Evolutionary conservation across 1,140 invertebrate genomes (phyloP).

Genomic region (Drosophila ironensis): DNA sequence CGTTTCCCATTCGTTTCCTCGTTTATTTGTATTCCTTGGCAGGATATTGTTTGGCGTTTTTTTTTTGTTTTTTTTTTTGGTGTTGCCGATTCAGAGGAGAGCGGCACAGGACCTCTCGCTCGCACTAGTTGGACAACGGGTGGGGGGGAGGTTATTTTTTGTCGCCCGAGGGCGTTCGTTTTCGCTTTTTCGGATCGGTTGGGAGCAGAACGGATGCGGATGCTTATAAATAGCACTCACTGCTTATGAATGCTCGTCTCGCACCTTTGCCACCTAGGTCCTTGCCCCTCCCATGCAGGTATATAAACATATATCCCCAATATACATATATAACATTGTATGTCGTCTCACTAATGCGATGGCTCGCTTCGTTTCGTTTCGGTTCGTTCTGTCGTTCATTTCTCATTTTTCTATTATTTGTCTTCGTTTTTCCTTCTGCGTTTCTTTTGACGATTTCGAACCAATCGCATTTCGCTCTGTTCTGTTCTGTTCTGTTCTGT

Average conservation of each 20-base stretch:
- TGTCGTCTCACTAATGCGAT: slow-evolving; percentile 16
- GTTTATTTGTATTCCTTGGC: slow-evolving; percentile 75
- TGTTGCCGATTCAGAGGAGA: slow-evolving; percentile 64
- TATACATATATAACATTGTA: not conserved
- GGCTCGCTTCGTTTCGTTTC: slow-evolving; percentile 23
- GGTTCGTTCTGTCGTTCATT: slow-evolving; percentile 30
- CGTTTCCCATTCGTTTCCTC: slow-evolving; percentile 74
- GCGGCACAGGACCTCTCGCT: slow-evolving; percentile 18
- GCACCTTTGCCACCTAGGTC: slow-evolving; percentile 49
- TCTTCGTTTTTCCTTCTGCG: slow-evolving; percentile 46
- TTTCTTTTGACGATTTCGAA: slow-evolving; percentile 48
- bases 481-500: no score
- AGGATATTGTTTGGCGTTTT: slow-evolving; percentile 58
- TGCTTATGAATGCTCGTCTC: slow-evolving; percentile 45
- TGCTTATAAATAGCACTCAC: slow-evolving; percentile 53
- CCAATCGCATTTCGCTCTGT: slow-evolving; percentile 42
- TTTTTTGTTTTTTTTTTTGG: slow-evolving; percentile 17
- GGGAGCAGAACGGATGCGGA: slow-evolving; percentile 1
- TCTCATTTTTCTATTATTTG: slow-evolving; percentile 48
- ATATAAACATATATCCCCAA: slow-evolving; percentile 1
- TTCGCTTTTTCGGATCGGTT: slow-evolving; percentile 18
- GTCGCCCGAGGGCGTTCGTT: slow-evolving; percentile 59
- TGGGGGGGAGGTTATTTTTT: slow-evolving; percentile 11
- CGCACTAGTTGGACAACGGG: not conserved
- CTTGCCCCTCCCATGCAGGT: not conserved